These are phyloP conservation scores for Lutraria rhynchaena DNA, from an alignment of 1,140 invertebrate species.

Conservation along the genomic window DNA sequence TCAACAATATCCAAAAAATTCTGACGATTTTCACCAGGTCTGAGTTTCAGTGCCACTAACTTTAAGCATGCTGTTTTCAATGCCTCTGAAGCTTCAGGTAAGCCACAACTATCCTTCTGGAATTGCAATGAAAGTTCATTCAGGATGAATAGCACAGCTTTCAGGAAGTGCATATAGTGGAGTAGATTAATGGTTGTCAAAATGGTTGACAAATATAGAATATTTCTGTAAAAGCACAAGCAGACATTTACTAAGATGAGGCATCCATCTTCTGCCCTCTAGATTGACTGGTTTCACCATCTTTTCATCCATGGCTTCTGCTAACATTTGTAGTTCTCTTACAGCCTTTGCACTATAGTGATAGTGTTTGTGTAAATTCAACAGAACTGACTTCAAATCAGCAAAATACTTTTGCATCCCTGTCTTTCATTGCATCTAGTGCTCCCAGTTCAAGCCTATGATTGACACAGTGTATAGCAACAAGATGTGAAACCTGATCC, in stretches of 20 bases:
- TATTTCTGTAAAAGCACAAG: too few relatives aligned
- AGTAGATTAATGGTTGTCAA: too few relatives aligned
- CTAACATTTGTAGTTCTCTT: slow-evolving; percentile 22
- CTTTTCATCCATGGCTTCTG: slow-evolving; percentile 47
- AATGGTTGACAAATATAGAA: too few relatives aligned
- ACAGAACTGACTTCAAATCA: slow-evolving; percentile 35
- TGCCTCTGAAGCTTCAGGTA: slow-evolving; percentile 24
- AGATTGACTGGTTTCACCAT: slow-evolving; percentile 43
- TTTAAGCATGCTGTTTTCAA: slow-evolving; percentile 27
- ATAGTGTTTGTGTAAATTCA: slow-evolving; percentile 35
- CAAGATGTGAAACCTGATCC: slow-evolving; percentile 12
- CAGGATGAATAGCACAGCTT: slow-evolving; percentile 19
- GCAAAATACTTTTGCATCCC: slow-evolving; percentile 29
- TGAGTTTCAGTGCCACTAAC: slow-evolving; percentile 4
- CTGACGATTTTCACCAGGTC: slow-evolving; percentile 11
- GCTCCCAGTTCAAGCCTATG: slow-evolving; percentile 34
- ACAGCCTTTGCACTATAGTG: slow-evolving; percentile 32
- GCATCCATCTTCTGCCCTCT: slow-evolving; percentile 27
- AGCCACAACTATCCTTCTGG: slow-evolving; percentile 28
- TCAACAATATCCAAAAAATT: slow-evolving; percentile 9
- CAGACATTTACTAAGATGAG: too few relatives aligned
- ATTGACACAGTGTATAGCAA: slow-evolving; percentile 36
- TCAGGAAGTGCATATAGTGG: slow-evolving; percentile 50
- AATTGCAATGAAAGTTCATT: slow-evolving; percentile 40
- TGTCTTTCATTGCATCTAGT: slow-evolving; percentile 41